These are phyloP conservation scores for Colinus virginianus DNA, from an alignment of 2,113 vertebrate genomes.

Conservation along the genomic window DNA sequence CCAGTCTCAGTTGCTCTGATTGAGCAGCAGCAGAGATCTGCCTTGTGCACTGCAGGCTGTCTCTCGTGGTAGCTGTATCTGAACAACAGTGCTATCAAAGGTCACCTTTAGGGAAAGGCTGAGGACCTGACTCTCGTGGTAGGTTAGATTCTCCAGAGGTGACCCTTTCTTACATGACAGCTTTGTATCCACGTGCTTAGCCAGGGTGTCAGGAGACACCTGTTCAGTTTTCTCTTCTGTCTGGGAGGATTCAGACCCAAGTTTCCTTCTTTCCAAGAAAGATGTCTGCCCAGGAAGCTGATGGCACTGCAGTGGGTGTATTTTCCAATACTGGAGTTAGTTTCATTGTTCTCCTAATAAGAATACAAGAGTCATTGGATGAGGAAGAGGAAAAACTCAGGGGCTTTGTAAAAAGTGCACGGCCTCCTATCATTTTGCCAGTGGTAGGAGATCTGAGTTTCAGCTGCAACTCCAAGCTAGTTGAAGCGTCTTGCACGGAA, in stretches of 20 bases:
- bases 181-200: not conserved
- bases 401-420: not conserved
- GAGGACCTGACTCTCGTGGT: not conserved
- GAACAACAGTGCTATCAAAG: not conserved
- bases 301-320: not conserved
- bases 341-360: not conserved
- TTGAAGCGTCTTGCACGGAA: not conserved
- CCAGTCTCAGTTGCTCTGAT: constrained; percentile 44
- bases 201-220: accelerated
- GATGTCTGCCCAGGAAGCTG: not conserved
- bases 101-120: not conserved
- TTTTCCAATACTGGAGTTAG: not conserved
- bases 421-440: not conserved
- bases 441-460: not conserved
- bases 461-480: not conserved
- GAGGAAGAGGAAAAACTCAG: not conserved
- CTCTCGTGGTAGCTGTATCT: not conserved
- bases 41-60: not conserved
- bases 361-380: not conserved
- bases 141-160: not conserved
- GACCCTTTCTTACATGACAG: not conserved
- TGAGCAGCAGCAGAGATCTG: constrained; percentile 22
- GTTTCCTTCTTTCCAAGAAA: not conserved
- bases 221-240: not conserved
- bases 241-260: not conserved